A percentile compares a stretch with the other conserved stretches of the same genome.
These are phyloP conservation scores for Temnothorax ravouxi DNA, from an alignment of 2,888 invertebrate species.

Conservation along the genomic window DNA sequence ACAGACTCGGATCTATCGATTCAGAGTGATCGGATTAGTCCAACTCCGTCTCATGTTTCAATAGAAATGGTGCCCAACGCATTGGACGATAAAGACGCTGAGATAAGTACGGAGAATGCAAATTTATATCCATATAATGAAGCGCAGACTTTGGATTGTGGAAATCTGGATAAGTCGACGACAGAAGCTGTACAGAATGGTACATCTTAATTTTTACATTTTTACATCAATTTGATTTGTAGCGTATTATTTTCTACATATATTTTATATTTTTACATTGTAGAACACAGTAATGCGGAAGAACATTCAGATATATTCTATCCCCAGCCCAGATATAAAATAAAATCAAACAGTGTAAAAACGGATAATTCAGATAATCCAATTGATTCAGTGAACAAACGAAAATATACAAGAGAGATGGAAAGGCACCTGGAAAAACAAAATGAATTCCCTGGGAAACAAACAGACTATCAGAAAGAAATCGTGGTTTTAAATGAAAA, in stretches of 20 bases:
- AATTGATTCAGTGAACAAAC: slow-evolving; percentile 47
- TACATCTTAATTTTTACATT: slow-evolving; percentile 25
- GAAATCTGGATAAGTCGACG: slow-evolving; percentile 73
- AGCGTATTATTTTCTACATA: not conserved
- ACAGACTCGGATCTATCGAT: slow-evolving; percentile 80
- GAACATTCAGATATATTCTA: slow-evolving; percentile 28
- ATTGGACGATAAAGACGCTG: slow-evolving; percentile 62
- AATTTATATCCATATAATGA: slow-evolving; percentile 54
- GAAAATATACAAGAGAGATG: slow-evolving; percentile 66
- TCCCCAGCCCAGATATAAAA: slow-evolving; percentile 40
- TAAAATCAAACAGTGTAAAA: slow-evolving; percentile 32
- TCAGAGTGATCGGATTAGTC: slow-evolving; percentile 77
- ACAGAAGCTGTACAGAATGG: slow-evolving; percentile 83
- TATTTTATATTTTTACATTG: slow-evolving; percentile 32
- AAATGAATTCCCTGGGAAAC: slow-evolving; percentile 77
- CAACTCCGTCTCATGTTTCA: slow-evolving; percentile 71
- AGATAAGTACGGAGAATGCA: slow-evolving; percentile 57
- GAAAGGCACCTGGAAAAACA: slow-evolving; percentile 64
- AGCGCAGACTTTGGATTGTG: slow-evolving; percentile 32
- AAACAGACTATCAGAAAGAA: slow-evolving; percentile 86
- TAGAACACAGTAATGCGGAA: slow-evolving; percentile 36
- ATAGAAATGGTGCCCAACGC: slow-evolving; percentile 67
- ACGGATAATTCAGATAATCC: slow-evolving; percentile 39
- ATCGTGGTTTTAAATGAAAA: slow-evolving; percentile 85
- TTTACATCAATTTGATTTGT: not conserved